Evolutionary conservation across 1,140 invertebrate genomes (phyloP).

Genomic region (Babylonia areolata): DNA sequence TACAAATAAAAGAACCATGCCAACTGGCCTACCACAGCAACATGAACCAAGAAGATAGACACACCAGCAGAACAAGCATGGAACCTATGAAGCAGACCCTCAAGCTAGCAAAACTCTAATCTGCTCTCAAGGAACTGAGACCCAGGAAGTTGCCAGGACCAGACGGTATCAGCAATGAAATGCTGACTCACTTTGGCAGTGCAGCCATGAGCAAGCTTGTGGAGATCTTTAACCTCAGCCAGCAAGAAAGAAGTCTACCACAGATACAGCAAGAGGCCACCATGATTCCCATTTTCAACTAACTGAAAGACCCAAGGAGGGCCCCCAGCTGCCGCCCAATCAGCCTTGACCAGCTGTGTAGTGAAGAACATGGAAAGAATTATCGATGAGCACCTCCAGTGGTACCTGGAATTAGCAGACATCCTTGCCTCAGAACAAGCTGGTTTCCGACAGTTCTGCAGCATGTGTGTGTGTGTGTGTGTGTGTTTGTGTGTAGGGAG

Average conservation of each 20-base stretch:
- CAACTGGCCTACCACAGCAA: too few relatives aligned
- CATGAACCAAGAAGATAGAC: too few relatives aligned
- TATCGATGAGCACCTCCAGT: neutral
- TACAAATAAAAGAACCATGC: too few relatives aligned
- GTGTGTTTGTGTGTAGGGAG: too few relatives aligned
- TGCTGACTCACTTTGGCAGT: conserved; percentile 33
- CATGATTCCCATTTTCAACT: conserved; percentile 39
- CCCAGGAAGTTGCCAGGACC: conserved; percentile 18
- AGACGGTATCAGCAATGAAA: conserved; percentile 43
- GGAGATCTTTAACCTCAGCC: conserved; percentile 42
- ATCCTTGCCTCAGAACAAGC: neutral
- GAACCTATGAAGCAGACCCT: neutral
- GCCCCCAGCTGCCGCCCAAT: conserved; percentile 35
- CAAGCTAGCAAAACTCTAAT: neutral
- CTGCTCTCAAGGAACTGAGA: neutral
- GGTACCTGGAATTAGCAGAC: too few relatives aligned
- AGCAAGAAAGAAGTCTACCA: conserved; percentile 20
- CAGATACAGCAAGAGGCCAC: conserved; percentile 23
- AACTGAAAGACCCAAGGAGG: conserved; percentile 23
- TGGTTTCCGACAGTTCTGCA: conserved; percentile 29
- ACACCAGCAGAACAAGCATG: neutral
- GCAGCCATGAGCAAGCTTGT: conserved; percentile 12
- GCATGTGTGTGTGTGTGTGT: too few relatives aligned
- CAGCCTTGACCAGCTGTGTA: conserved; percentile 38
- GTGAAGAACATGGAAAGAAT: conserved; percentile 30